Evolutionary conservation across 2,113 vertebrate genomes (phyloP).

Genomic region (Synodontis membranacea): DNA sequence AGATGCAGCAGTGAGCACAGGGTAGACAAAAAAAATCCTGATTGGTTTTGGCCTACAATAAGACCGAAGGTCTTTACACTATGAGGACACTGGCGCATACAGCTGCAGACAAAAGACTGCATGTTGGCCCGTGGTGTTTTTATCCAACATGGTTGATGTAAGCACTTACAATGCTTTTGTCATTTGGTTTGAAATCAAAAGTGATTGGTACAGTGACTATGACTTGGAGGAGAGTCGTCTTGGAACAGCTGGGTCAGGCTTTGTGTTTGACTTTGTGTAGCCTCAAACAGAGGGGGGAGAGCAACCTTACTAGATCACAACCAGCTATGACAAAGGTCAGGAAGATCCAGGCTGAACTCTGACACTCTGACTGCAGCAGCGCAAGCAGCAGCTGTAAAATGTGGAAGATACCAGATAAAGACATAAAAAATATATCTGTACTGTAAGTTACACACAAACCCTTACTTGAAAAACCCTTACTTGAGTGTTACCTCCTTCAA

Average conservation of each 20-base stretch:
- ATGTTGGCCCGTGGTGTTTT: neutral
- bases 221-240: neutral
- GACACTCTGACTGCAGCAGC: too few relatives aligned
- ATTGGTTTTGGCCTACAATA: neutral
- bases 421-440: too few relatives aligned
- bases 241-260: neutral
- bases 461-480: neutral
- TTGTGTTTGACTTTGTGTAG: too few relatives aligned
- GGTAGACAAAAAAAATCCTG: neutral
- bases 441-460: too few relatives aligned
- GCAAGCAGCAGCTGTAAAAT: too few relatives aligned
- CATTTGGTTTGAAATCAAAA: neutral
- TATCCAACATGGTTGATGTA: neutral
- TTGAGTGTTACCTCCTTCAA: too few relatives aligned
- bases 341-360: too few relatives aligned
- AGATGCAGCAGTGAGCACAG: neutral
- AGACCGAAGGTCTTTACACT: neutral
- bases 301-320: neutral
- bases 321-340: neutral
- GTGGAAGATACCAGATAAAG: too few relatives aligned
- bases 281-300: neutral
- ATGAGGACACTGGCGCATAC: neutral
- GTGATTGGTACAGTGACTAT: neutral
- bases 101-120: neutral
- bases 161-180: neutral